A percentile compares a stretch with the other conserved stretches of the same genome.
phyloP scores from a whole-genome alignment of 1,140 invertebrate species.

The Heliconius eleuchia region DNA sequence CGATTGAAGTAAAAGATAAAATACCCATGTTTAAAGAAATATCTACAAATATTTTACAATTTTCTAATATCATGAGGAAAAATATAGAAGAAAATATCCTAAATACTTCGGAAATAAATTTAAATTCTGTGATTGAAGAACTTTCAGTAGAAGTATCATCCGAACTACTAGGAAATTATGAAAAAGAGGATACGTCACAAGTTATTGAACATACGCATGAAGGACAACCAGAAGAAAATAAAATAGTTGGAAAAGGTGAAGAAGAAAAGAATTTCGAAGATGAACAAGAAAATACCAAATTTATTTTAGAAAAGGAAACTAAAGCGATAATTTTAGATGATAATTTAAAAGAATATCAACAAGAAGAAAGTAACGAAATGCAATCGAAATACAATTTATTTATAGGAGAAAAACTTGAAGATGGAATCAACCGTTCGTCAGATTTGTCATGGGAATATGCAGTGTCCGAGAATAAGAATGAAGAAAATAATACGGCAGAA shows the following conservation, averaged over 20 bases:
- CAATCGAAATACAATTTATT: background rate
- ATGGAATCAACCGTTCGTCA: background rate
- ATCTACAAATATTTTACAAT: slow-evolving; percentile 43
- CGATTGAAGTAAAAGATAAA: slow-evolving; percentile 70
- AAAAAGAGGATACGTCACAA: background rate
- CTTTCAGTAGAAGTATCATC: background rate
- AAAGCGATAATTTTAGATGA: background rate
- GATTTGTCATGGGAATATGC: background rate
- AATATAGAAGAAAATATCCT: background rate
- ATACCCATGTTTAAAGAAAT: slow-evolving; percentile 69
- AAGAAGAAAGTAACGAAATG: background rate
- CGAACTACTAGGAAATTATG: background rate
- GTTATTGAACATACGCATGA: background rate
- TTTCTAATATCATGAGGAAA: slow-evolving; percentile 41
- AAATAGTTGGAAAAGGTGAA: background rate
- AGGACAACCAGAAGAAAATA: background rate
- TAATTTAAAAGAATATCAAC: background rate
- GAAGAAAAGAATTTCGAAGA: background rate
- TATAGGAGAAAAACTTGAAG: background rate
- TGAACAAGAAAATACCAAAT: background rate
- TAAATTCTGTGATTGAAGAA: background rate
- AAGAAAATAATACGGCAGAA: background rate
- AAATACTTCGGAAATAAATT: background rate
- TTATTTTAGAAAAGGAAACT: background rate
- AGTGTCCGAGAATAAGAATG: background rate